Base-by-base conservation (phyloP, 2,888 invertebrate species). In the Macaria liturata region DNA sequence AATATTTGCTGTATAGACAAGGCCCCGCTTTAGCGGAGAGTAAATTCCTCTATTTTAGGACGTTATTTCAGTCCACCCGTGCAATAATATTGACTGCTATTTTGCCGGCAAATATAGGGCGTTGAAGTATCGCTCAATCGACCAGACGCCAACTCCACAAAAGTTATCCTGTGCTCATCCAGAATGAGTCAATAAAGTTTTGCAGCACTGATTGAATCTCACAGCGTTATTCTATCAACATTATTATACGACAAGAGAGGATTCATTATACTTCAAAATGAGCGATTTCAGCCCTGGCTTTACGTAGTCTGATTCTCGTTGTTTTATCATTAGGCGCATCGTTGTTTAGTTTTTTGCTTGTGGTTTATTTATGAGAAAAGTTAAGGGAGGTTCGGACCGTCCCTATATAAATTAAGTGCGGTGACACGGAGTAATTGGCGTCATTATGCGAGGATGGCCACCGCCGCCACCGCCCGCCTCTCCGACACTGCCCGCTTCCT, bases 401-500 rank as follows among this genome's bases (percentile, higher is more conserved):
- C 75, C 77, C 74, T 65, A 77, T 79, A 83, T 84, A 83, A 84
- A 84, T 84, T 81, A 84, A 74, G 78, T 71, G 75, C 75, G 74
- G 80, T 72, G 83, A 84, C 83, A 78, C 72, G 72, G 71, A 84
- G 83, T 84, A 84, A 84, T 84, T 83, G 81, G 76, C 74, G 75
- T 81, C 81, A 83, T 83, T 83, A 84, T 76, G 67, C 69, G 75
- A 72, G 73, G 78, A 77, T 72, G 69, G 75, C 69, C 74, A 69
- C 67, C 66, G 64, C 64, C 68, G 66, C 63, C n/a, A n/a, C n/a
- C 48, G 20, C 61, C 59, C 61, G 58, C 65, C 60, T 64, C 64
- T 61, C 63, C 57, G 59, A 66, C 62, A 62, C 61, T 65, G 65
- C 65, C 67, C 59, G 54, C 68, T 68, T 67, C 68, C 62, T 67